Conservation (phyloP, 2,797 vertebrate genomes). For the Chaetophractus vellerosus region DNA sequence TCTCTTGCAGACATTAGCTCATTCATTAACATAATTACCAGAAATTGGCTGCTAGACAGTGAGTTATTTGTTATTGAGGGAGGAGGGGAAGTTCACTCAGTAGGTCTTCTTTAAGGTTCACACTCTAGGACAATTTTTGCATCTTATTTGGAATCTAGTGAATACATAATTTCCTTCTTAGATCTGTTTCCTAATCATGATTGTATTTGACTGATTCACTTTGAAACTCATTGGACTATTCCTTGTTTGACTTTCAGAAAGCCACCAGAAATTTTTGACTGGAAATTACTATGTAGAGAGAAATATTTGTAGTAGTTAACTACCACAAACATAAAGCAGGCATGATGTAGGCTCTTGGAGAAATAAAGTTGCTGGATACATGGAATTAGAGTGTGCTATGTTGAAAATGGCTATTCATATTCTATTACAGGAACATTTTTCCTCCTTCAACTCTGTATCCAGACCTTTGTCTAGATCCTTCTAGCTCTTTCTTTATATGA, state of each 20-base stretch:
- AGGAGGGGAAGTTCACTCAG: not conserved
- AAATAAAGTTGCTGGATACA: too few relatives aligned
- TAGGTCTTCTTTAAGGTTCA: conserved; percentile 23
- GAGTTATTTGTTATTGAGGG: not conserved
- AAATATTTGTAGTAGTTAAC: too few relatives aligned
- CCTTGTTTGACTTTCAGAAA: conserved; percentile 31
- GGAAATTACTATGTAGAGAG: too few relatives aligned
- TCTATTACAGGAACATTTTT: too few relatives aligned
- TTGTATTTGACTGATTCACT: conserved; percentile 62
- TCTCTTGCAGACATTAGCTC: conserved; percentile 7
- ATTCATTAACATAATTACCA: conserved; percentile 31
- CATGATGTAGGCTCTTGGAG: too few relatives aligned
- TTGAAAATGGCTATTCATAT: too few relatives aligned
- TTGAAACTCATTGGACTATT: conserved; percentile 45
- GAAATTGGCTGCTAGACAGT: not conserved
- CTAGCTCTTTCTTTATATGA: too few relatives aligned
- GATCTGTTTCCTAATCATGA: conserved; percentile 6
- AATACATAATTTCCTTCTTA: conserved; percentile 29
- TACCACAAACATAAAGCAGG: too few relatives aligned
- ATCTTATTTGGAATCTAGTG: conserved; percentile 46
- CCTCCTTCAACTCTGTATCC: too few relatives aligned
- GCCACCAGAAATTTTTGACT: too few relatives aligned
- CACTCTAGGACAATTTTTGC: conserved; percentile 43
- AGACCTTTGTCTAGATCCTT: too few relatives aligned
- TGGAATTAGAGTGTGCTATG: too few relatives aligned